These are phyloP conservation scores for Pantherophis guttatus DNA, from an alignment of 2,113 vertebrate species.

Conservation along the genomic window DNA sequence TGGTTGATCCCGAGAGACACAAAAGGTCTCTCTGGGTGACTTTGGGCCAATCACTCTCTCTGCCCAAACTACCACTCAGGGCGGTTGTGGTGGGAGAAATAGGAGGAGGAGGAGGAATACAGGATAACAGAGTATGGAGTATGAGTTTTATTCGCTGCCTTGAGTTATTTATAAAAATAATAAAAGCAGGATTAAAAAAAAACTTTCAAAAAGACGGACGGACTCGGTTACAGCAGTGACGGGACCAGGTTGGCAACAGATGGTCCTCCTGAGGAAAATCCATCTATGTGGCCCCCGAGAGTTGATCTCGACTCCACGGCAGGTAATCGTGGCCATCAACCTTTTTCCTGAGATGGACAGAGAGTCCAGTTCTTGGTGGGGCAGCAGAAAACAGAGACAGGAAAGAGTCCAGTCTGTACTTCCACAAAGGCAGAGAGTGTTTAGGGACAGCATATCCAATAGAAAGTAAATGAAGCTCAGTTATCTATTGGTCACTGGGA, in stretches of 20 bases:
- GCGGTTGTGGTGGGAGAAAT: not conserved
- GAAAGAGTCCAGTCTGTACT: not conserved
- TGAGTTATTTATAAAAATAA: not conserved
- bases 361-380: not conserved
- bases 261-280: not conserved
- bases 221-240: not conserved
- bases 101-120: too few relatives aligned
- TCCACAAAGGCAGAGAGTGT: not conserved
- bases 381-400: not conserved
- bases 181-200: not conserved
- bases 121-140: not conserved
- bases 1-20: not conserved
- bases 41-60: not conserved
- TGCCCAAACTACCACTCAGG: not conserved
- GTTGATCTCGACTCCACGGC: not conserved
- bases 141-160: not conserved
- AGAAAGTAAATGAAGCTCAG: not conserved
- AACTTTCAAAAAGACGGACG: not conserved
- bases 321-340: not conserved
- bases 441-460: accelerated
- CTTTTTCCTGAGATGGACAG: not conserved
- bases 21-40: not conserved
- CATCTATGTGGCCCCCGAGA: not conserved
- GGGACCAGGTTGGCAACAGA: not conserved
- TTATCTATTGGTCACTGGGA: too few relatives aligned